phyloP scores from a whole-genome alignment of 2,797 vertebrate species.

The Toxotes lorentzi region DNA sequence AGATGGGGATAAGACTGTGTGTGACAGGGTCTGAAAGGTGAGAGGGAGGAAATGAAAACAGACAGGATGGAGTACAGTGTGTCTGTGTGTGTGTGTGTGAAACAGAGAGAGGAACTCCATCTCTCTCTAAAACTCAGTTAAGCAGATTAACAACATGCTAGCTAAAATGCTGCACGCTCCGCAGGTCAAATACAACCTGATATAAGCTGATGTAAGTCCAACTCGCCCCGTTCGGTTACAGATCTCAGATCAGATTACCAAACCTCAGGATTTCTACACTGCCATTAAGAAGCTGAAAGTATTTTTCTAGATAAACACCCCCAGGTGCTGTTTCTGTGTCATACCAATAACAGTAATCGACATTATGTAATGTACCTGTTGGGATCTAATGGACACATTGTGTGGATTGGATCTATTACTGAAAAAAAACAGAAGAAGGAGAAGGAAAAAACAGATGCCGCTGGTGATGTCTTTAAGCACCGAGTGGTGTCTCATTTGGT shows the following conservation, averaged over 20 bases:
- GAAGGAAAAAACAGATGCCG: too few species aligned
- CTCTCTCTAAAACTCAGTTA: constrained; percentile 73
- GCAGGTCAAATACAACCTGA: constrained; percentile 70
- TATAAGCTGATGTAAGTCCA: constrained; percentile 49
- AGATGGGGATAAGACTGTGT: constrained; percentile 68
- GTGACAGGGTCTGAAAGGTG: constrained; percentile 68
- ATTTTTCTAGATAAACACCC: constrained; percentile 44
- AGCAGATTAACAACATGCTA: constrained; percentile 78
- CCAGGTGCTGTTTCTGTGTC: not conserved
- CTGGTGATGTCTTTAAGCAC: too few species aligned
- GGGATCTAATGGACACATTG: not conserved
- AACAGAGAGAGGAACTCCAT: constrained; percentile 61
- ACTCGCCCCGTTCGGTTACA: constrained; percentile 19
- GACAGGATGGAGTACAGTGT: constrained; percentile 37
- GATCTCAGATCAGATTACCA: constrained; percentile 67
- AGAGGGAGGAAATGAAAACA: constrained; percentile 73
- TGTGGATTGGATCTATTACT: not conserved
- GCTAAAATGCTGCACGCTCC: constrained; percentile 72
- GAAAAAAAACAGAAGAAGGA: too few species aligned
- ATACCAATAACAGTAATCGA: too few species aligned
- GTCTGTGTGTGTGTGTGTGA: constrained; percentile 31
- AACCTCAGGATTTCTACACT: constrained; percentile 27
- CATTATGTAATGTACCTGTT: too few species aligned
- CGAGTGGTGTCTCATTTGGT: not conserved
- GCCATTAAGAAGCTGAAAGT: constrained; percentile 19